Evolutionary conservation across 2,888 invertebrate species (phyloP).

Genomic region (Oscheius sp.): DNA sequence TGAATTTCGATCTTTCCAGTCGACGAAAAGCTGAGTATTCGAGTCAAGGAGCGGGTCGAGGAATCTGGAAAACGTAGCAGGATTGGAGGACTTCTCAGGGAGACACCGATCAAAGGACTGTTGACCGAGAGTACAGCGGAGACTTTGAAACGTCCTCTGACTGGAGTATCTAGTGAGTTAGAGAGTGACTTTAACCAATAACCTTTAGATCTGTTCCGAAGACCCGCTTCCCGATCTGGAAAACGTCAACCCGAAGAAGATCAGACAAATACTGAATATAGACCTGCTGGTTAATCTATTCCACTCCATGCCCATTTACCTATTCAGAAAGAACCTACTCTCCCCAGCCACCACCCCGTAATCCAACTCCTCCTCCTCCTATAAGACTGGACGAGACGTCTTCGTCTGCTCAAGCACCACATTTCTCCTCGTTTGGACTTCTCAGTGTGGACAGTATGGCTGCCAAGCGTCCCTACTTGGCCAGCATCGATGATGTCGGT

Average conservation of each 20-base stretch:
- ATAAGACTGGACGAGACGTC: conserved; percentile 32
- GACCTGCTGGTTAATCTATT: neutral
- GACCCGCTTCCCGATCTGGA: conserved; percentile 51
- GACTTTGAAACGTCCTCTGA: conserved; percentile 63
- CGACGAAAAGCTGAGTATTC: conserved; percentile 49
- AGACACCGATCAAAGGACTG: conserved; percentile 47
- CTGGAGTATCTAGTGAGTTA: conserved; percentile 47
- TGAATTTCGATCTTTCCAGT: conserved; percentile 30
- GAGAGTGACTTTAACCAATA: neutral
- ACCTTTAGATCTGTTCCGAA: conserved; percentile 50
- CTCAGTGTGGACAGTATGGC: conserved; percentile 45
- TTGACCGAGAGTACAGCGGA: conserved; percentile 46
- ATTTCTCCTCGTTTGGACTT: conserved; percentile 39
- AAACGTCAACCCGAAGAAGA: conserved; percentile 42
- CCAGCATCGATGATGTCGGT: conserved; percentile 63
- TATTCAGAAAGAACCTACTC: conserved; percentile 8
- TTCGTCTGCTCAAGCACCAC: conserved; percentile 40
- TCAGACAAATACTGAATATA: conserved; percentile 22
- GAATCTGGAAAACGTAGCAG: conserved; percentile 45
- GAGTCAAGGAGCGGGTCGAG: conserved; percentile 51
- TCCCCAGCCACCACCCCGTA: conserved; percentile 1
- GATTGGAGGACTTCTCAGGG: conserved; percentile 42
- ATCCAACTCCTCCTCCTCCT: conserved; percentile 39
- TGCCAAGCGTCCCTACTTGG: conserved; percentile 50
- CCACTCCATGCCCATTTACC: neutral